These are phyloP conservation scores for Orthonyx spaldingii DNA, from an alignment of 2,113 vertebrate genomes.

Conservation along the genomic window DNA sequence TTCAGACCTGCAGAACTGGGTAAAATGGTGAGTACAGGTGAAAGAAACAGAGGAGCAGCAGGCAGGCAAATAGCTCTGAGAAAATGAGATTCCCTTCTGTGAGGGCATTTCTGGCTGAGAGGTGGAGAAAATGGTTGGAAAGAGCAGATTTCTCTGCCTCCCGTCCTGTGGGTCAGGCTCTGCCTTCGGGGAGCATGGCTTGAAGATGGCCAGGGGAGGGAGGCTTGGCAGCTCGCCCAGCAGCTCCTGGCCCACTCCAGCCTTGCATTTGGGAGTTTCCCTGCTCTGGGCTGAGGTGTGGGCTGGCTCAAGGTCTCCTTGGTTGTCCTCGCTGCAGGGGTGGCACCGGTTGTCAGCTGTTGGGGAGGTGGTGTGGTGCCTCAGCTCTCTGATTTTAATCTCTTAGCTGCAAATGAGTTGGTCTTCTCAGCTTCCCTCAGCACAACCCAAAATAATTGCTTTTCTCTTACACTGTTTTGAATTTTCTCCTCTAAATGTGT, in stretches of 20 bases:
- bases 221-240: not conserved
- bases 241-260: not conserved
- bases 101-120: not conserved
- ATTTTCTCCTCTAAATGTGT: conserved; percentile 46
- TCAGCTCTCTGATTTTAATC: not conserved
- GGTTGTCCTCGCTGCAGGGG: not conserved
- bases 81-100: not conserved
- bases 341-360: not conserved
- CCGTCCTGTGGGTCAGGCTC: fast-evolving
- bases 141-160: not conserved
- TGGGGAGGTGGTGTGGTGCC: not conserved
- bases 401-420: not conserved
- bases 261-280: not conserved
- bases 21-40: not conserved
- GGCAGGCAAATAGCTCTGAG: not conserved
- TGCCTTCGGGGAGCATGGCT: not conserved
- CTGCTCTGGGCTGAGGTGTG: not conserved
- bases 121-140: not conserved
- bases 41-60: not conserved
- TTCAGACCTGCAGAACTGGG: not conserved
- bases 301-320: not conserved
- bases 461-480: conserved; percentile 38
- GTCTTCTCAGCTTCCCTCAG: not conserved
- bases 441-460: conserved; percentile 27
- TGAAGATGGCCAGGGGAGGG: not conserved